These are phyloP conservation scores for Luperina nickerlii DNA, from an alignment of 2,888 invertebrate species.

Conservation along the genomic window DNA sequence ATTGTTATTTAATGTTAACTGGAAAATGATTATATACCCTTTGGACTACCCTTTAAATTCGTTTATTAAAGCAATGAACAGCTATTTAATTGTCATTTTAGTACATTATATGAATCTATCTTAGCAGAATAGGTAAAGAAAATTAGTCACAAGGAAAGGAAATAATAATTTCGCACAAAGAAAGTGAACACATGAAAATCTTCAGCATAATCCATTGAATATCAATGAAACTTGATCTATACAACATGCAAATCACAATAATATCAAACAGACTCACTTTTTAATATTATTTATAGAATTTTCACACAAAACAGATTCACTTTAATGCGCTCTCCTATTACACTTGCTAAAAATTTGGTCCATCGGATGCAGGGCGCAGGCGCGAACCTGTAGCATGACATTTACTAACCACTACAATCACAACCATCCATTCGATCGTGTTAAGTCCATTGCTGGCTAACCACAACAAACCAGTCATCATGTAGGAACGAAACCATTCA, in stretches of 20 bases:
- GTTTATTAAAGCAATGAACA: background rate
- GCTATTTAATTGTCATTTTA: background rate
- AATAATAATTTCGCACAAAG: constrained; percentile 45
- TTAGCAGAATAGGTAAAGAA: background rate
- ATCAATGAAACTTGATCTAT: constrained; percentile 16
- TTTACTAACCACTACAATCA: constrained; percentile 68
- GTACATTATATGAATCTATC: background rate
- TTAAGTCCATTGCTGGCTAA: constrained; percentile 69
- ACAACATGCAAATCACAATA: constrained; percentile 33
- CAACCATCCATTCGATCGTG: background rate
- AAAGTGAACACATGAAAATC: constrained; percentile 39
- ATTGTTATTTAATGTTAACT: background rate
- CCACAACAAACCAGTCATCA: rapidly evolving
- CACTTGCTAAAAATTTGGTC: constrained; percentile 85
- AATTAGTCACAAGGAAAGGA: constrained; percentile 11
- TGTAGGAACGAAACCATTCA: constrained; percentile 60
- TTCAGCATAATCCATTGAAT: background rate
- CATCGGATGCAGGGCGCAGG: constrained; percentile 86
- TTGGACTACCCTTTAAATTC: background rate
- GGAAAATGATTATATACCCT: background rate
- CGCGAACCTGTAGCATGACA: constrained; percentile 75
- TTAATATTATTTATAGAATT: constrained; percentile 71
- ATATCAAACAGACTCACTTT: constrained; percentile 79
- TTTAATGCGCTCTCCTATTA: constrained; percentile 80
- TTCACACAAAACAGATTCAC: constrained; percentile 82